Evolutionary conservation across 2,888 invertebrate species (phyloP).

Genomic region (Apamea anceps): DNA sequence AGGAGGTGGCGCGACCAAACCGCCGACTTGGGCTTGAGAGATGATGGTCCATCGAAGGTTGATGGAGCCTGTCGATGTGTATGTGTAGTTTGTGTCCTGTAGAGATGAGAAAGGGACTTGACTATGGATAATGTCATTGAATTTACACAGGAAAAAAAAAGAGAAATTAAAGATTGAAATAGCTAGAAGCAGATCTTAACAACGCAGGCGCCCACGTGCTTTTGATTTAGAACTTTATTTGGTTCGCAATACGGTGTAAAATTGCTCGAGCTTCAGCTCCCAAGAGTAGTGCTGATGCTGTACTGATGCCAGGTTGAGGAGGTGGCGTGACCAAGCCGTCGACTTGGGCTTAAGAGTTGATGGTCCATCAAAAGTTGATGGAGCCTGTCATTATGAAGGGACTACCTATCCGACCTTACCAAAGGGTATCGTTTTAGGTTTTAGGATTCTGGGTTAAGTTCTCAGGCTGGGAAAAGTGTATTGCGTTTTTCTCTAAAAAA

Average conservation of each 20-base stretch:
- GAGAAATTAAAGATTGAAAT: not conserved
- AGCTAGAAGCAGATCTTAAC: not conserved
- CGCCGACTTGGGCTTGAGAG: constrained; percentile 69
- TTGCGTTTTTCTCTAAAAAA: no score
- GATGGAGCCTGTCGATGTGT: constrained; percentile 74
- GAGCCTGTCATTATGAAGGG: constrained; percentile 66
- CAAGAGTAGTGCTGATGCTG: constrained; percentile 76
- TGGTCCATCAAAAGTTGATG: constrained; percentile 74
- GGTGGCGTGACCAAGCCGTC: constrained; percentile 48
- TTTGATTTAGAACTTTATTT: not conserved
- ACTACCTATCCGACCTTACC: no score
- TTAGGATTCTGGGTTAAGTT: no score
- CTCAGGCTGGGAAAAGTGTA: no score
- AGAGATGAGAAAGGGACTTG: constrained; percentile 23
- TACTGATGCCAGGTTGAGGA: constrained; percentile 56
- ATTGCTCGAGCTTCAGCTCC: constrained; percentile 75
- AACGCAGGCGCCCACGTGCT: not conserved
- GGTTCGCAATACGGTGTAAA: not conserved
- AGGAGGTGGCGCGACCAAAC: constrained; percentile 38
- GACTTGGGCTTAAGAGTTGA: constrained; percentile 44
- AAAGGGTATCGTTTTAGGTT: no score
- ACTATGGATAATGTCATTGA: not conserved
- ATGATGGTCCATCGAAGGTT: constrained; percentile 76
- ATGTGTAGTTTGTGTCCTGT: constrained; percentile 78
- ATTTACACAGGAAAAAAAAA: not conserved